Base-by-base conservation (phyloP, 2,888 invertebrate species). In the Cryptus viduatorius region DNA sequence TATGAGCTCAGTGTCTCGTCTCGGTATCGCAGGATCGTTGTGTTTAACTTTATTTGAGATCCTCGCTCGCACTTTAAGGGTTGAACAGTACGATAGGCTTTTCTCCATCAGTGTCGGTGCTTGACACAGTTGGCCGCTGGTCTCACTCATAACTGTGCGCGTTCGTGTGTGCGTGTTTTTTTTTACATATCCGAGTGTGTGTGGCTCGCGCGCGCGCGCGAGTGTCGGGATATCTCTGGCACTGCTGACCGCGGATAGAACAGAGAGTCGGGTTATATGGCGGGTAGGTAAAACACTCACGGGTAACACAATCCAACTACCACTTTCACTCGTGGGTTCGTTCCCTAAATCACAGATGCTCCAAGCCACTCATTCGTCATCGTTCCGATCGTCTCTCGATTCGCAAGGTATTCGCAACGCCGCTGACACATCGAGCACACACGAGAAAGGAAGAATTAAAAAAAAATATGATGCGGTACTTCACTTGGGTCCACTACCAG, bases 41-140 rank as follows among this genome's bases (percentile, higher is more conserved):
- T 53, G 53, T 76, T 75, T 69, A 50, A 79, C 72, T 72, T 12
- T 72, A 10, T 44, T 16, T 24, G 68, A 73, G 29, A 68, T 67
- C 65, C 29, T 50, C 37, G 46, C 48, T 37, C 65, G 50, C 48
- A 50, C 31, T 69, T 44, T 61, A 29, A 61, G 80, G 72, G 44
- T 84, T 46, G 68, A 64, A 68, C 71, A 61, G 80, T 77, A 37
- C 46, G 71, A 82, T 85, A 81, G 61, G 71, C n/a, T 85, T 80
- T 81, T 85, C 64, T 76, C 50, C 84, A 85, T 79, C 48, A 64
- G 78, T 75, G 56, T 75, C 85, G 83, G 75, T 85, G 82, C 85
- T 86, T 87, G 87, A 86, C 87, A 87, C 79, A 85, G 87, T 86
- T 86, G 87, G 76, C 79, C 75, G 78, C 79, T 80, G 82, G 75